Base-by-base conservation (phyloP, 2,888 invertebrate species). In the Dinocampus coccinellae region DNA sequence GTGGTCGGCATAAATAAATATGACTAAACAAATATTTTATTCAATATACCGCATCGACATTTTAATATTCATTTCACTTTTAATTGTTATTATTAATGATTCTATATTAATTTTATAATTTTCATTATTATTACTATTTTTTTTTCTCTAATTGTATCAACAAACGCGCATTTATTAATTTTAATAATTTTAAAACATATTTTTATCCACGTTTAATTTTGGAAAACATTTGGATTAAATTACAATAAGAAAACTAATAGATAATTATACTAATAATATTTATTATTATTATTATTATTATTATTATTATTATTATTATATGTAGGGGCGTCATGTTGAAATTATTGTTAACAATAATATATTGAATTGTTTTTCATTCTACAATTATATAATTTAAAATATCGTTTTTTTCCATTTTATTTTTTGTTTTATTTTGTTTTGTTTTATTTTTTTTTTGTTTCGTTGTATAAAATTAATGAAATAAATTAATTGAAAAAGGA, bases 391-490 rank as follows among this genome's bases (percentile, higher is more conserved):
- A n/a, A n/a, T n/a, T n/a, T n/a, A n/a, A n/a, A n/a, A n/a, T n/a
- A n/a, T n/a, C n/a, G n/a, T n/a, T n/a, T n/a, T n/a, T n/a, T n/a
- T n/a, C n/a, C n/a, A n/a, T n/a, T n/a, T n/a, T n/a, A n/a, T n/a
- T n/a, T n/a, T n/a, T n/a, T n/a, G n/a, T n/a, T n/a, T n/a, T n/a
- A n/a, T n/a, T n/a, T n/a, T n/a, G n/a, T n/a, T n/a, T n/a, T n/a
- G n/a, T n/a, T n/a, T n/a, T n/a, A n/a, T n/a, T n/a, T 55, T 57
- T 9, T 66, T 66, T 13, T 47, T 34, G 71, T 70, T 79, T 79
- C 76, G 73, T 79, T 77, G 77, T 75, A 77, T 68, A 77, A 78
- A 79, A 76, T 76, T 77, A 78, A 79, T 67, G 72, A 75, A 76
- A 76, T 69, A 36, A 70, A 58, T 69, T 57, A n/a, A n/a, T n/a